Evolutionary conservation across 2,888 invertebrate species (phyloP).

Genomic region (Trichogramma dendrolimi): DNA sequence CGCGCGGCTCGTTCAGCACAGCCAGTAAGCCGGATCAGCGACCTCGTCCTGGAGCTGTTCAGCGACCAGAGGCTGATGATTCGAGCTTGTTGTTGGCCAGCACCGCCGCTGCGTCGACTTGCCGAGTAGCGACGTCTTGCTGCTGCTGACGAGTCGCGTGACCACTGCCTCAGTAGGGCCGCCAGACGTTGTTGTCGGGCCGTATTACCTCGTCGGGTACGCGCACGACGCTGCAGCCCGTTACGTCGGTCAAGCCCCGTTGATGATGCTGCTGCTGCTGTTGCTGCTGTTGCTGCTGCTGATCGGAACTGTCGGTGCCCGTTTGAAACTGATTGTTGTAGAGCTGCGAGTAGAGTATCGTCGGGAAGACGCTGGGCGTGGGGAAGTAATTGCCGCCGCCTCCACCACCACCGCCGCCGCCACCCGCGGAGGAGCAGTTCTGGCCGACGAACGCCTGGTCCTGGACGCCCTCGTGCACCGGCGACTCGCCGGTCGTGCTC

Average conservation of each 20-base stretch:
- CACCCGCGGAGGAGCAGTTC: constrained; percentile 46
- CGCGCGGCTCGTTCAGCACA: constrained; percentile 6
- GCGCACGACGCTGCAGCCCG: constrained; percentile 42
- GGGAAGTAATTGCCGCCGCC: constrained; percentile 60
- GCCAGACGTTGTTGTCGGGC: constrained; percentile 50
- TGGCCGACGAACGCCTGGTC: constrained; percentile 60
- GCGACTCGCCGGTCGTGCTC: constrained; percentile 72
- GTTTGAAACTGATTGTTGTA: constrained; percentile 60
- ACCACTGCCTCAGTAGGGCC: constrained; percentile 44
- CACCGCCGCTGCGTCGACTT: constrained; percentile 8
- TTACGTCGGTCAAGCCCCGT: constrained; percentile 38
- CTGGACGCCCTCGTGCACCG: constrained; percentile 63
- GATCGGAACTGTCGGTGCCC: constrained; percentile 47
- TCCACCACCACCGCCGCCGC: constrained; percentile 10
- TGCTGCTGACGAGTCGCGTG: background rate
- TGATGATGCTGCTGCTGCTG: constrained; percentile 18
- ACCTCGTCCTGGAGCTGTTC: constrained; percentile 3
- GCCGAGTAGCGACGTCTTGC: no score
- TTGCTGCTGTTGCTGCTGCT: constrained; percentile 33
- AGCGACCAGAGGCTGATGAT: background rate
- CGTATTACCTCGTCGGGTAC: constrained; percentile 48
- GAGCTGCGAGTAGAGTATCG: constrained; percentile 76
- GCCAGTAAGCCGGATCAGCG: constrained; percentile 14
- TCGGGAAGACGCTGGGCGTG: constrained; percentile 69
- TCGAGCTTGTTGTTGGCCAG: background rate